A percentile compares a stretch with the other conserved stretches of the same genome.
These are phyloP conservation scores for Australoheros facetus DNA, from an alignment of 2,797 vertebrate genomes.

Conservation along the genomic window DNA sequence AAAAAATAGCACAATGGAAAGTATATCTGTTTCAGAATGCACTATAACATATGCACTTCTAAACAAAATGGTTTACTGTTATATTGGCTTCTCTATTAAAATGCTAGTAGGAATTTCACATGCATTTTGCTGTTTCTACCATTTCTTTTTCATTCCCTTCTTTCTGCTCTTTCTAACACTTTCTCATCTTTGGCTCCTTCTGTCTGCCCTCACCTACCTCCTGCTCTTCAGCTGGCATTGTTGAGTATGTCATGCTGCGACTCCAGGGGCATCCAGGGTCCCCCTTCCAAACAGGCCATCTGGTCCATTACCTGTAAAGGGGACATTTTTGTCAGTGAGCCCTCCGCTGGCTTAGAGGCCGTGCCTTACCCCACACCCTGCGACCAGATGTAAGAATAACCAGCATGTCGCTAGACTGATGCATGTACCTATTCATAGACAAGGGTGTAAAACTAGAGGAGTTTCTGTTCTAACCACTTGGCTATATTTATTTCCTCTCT, in stretches of 20 bases:
- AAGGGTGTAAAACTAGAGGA: neutral
- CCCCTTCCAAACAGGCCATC: slow-evolving; percentile 91
- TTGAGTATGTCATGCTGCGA: slow-evolving; percentile 92
- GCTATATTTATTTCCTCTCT: neutral
- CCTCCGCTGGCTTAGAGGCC: slow-evolving; percentile 85
- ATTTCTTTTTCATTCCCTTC: neutral
- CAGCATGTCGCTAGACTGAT: neutral
- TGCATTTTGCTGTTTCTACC: neutral
- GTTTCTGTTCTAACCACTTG: neutral
- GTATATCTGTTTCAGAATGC: neutral
- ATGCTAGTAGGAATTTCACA: neutral
- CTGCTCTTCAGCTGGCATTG: slow-evolving; percentile 85
- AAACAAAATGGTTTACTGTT: neutral
- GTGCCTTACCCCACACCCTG: slow-evolving; percentile 84
- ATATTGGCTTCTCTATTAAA: neutral
- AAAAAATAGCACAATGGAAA: neutral
- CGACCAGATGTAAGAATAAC: slow-evolving; percentile 88
- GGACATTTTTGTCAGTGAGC: slow-evolving; percentile 95
- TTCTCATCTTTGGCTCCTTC: neutral
- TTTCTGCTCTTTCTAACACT: neutral
- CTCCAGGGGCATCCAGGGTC: slow-evolving; percentile 87
- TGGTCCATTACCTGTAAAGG: slow-evolving; percentile 98
- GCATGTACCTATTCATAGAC: neutral
- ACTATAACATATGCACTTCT: neutral
- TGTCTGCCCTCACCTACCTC: neutral